Conservation (phyloP, 2,797 vertebrate genomes). For the Microctenopoma steveboyesi region DNA sequence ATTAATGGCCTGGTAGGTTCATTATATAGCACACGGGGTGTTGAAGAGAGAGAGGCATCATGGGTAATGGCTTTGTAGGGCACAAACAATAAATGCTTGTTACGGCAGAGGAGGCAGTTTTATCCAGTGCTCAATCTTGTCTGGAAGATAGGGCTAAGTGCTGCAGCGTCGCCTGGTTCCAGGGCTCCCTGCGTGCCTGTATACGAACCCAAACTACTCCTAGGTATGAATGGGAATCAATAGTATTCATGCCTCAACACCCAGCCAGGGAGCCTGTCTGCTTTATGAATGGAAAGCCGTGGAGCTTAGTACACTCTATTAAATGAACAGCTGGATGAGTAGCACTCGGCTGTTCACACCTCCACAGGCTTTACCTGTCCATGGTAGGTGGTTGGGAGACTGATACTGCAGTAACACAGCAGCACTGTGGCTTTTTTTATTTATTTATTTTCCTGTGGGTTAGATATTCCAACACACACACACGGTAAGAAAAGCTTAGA, state of each 20-base stretch:
- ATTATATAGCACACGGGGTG: conserved; percentile 77
- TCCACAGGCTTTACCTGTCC: conserved; percentile 66
- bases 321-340: conserved; percentile 77
- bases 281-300: conserved; percentile 75
- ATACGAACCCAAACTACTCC: conserved; percentile 51
- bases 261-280: conserved; percentile 70
- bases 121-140: conserved; percentile 82
- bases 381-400: conserved; percentile 59
- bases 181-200: conserved; percentile 50
- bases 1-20: conserved; percentile 86
- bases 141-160: conserved; percentile 60
- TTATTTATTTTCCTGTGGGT: neutral
- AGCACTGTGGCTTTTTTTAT: neutral
- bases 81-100: conserved; percentile 82
- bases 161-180: conserved; percentile 41
- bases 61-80: conserved; percentile 82
- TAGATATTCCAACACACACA: neutral
- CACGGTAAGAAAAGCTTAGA: neutral
- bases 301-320: conserved; percentile 76
- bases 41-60: conserved; percentile 67
- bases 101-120: conserved; percentile 76
- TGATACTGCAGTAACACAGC: conserved; percentile 50
- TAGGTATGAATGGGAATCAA: conserved; percentile 75
- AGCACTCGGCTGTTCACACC: conserved; percentile 66
- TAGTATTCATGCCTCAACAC: conserved; percentile 73